Conservation (phyloP, 2,797 vertebrate species). For the Neopelma chrysocephalum region DNA sequence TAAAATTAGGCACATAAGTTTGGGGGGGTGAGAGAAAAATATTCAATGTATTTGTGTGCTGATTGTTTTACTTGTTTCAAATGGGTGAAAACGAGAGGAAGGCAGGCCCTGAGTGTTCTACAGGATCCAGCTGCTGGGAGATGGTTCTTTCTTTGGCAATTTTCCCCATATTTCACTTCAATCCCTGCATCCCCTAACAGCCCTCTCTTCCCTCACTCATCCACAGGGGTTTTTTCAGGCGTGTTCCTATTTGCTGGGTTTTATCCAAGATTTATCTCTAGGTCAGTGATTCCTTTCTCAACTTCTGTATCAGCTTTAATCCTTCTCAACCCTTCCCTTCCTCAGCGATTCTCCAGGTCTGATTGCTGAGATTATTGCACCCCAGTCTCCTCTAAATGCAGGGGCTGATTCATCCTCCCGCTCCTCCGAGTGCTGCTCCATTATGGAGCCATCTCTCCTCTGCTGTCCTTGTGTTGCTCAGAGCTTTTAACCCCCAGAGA, state of each 20-base stretch:
- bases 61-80: not conserved
- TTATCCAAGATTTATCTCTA: not conserved
- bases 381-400: not conserved
- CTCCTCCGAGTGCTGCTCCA: not conserved
- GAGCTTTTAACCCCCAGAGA: not conserved
- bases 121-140: not conserved
- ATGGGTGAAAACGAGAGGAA: not conserved
- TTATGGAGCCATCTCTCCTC: not conserved
- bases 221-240: not conserved
- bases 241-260: not conserved
- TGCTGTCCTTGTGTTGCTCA: not conserved
- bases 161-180: not conserved
- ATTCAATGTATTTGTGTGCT: not conserved
- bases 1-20: not conserved
- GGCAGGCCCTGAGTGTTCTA: not conserved
- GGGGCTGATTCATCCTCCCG: not conserved
- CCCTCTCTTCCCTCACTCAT: not conserved
- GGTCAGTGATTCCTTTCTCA: conserved; percentile 8
- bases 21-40: not conserved
- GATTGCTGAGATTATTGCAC: not conserved
- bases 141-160: not conserved
- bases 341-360: not conserved
- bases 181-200: not conserved
- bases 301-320: not conserved
- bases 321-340: not conserved